These are phyloP conservation scores for Sardina pilchardus DNA, from an alignment of 2,113 vertebrate species.

Conservation along the genomic window DNA sequence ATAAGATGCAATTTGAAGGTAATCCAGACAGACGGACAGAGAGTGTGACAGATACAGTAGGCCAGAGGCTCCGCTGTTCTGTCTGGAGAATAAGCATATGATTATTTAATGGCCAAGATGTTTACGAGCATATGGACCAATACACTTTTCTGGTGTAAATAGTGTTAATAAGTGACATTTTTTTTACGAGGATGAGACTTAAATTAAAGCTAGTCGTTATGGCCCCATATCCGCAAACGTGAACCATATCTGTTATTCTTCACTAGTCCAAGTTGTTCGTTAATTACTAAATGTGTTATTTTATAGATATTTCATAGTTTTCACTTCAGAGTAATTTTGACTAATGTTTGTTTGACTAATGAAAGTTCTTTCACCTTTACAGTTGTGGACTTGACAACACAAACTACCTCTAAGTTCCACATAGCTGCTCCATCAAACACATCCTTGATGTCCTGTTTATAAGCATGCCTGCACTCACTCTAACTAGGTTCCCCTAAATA, in stretches of 20 bases:
- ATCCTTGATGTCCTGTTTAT: slow-evolving; percentile 44
- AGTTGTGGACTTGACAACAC: neutral
- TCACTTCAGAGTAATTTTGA: neutral
- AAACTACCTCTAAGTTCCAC: neutral
- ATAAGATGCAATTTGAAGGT: neutral
- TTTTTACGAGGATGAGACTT: neutral
- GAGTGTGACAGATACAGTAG: neutral
- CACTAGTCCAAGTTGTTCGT: neutral
- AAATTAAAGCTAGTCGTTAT: neutral
- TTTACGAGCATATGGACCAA: neutral
- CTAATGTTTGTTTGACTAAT: neutral
- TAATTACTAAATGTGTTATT: neutral
- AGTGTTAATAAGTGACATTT: neutral
- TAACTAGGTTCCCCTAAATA: slow-evolving; percentile 41
- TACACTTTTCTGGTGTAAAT: neutral
- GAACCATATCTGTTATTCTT: neutral
- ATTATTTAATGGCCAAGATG: neutral
- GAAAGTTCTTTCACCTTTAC: neutral
- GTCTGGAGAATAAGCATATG: neutral
- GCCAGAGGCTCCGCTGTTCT: neutral
- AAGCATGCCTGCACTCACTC: slow-evolving; percentile 24
- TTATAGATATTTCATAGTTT: neutral
- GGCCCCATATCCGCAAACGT: neutral
- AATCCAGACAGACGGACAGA: neutral
- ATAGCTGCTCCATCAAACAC: slow-evolving; percentile 23